Base-by-base conservation (phyloP, 2,888 invertebrate species). In the Synergus japonicus region DNA sequence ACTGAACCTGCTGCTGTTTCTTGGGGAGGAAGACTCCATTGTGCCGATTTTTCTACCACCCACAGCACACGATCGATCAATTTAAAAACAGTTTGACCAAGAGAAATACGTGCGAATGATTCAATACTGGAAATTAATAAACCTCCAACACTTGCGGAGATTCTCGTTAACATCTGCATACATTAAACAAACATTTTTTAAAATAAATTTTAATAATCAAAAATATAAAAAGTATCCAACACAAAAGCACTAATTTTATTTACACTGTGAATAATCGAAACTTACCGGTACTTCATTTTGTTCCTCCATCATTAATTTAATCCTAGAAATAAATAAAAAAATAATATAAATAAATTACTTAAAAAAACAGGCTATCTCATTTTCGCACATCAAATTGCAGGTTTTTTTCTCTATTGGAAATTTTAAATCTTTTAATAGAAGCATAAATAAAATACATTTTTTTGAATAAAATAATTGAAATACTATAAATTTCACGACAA, bases 11-110 rank as follows among this genome's bases (percentile, higher is more conserved):
- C 43, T 2, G 66, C 22, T 2, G 85, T 66, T 79, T 88, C 88
- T 8, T 87, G 83, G n/a, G 58, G 8, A 0, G 94, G 94, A 44
- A 94, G 92, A 10, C 94, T 94, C 94, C 94, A 94, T 79, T 93
- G 92, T 0, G 94, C 93, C 44, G 93, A 93, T 85, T 94, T 94
- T 87, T 94, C 94, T 0, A 94, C 86, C 15, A 93, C 91, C 93
- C 93, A 93, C 0, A 94, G 90, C 43, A 92, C 91, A 12, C 93
- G 92, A 86, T 94, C 94, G 5, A 92, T 65, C 43, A 93, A 87
- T 80, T 93, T 90, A 46, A 94, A 88, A 46, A 91, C 86, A 0
- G 91, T 88, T 88, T 94, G 94, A 0, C 94, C 94, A 1, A 93
- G 7, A 4, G 85, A 84, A 44, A 86, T 86, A 69, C 85, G 87